Conservation (phyloP, 2,797 vertebrate genomes). For the Hydrolagus colliei region DNA sequence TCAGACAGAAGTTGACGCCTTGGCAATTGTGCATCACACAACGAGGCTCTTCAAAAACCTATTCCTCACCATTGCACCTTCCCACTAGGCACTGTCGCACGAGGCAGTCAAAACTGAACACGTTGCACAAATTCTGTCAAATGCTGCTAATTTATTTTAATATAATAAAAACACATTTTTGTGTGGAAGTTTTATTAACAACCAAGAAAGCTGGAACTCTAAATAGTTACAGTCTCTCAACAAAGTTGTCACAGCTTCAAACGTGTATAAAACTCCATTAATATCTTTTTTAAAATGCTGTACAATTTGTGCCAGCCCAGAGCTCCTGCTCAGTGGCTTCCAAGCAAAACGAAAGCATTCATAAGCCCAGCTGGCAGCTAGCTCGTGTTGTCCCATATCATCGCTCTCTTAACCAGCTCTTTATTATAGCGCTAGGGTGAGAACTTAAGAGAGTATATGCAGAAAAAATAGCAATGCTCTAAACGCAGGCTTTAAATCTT, state of each 20-base stretch:
- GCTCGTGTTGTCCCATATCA: conserved; percentile 63
- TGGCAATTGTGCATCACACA: not conserved
- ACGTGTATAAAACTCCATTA: conserved; percentile 32
- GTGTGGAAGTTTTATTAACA: not conserved
- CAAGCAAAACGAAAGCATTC: conserved; percentile 56
- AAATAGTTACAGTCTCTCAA: conserved; percentile 25
- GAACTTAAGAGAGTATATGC: not conserved
- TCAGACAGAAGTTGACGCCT: not conserved
- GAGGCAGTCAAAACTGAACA: not conserved
- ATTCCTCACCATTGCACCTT: not conserved
- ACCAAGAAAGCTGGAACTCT: conserved; percentile 31
- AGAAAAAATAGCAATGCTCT: conserved; percentile 14
- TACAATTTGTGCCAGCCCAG: conserved; percentile 57
- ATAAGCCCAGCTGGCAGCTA: conserved; percentile 60
- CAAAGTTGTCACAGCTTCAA: conserved; percentile 29
- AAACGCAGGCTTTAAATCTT: conserved; percentile 13
- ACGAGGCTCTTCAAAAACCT: conserved; percentile 5
- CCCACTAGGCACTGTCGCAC: not conserved
- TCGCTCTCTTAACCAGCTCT: conserved; percentile 53
- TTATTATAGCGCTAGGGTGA: conserved; percentile 41
- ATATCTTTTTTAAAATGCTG: conserved; percentile 40
- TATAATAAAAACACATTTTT: conserved; percentile 2
- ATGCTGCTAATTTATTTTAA: not conserved
- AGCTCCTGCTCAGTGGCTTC: conserved; percentile 60
- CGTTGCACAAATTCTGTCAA: not conserved